These are phyloP conservation scores for Calypte anna DNA, from an alignment of 2,113 vertebrate species.

Conservation along the genomic window DNA sequence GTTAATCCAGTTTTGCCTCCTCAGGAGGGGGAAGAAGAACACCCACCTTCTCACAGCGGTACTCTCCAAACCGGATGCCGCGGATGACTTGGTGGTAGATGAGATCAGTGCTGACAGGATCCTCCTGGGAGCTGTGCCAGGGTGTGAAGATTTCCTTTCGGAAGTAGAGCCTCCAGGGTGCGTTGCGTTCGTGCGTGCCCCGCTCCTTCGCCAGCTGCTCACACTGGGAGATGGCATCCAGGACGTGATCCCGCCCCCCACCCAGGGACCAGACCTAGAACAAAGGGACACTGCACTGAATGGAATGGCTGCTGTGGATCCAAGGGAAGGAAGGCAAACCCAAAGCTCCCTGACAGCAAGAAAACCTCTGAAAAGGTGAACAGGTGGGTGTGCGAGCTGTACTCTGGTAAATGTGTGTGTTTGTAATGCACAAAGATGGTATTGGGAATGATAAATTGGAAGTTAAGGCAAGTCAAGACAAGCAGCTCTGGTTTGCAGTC, in stretches of 20 bases:
- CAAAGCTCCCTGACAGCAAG: background rate
- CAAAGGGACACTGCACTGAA: background rate
- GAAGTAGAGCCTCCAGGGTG: slow-evolving; percentile 92
- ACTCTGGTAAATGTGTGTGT: background rate
- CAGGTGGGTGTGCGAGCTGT: background rate
- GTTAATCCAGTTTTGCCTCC: background rate
- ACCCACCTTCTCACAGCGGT: slow-evolving; percentile 86
- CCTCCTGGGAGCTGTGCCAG: slow-evolving; percentile 88
- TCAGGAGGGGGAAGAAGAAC: background rate
- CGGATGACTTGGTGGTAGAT: slow-evolving; percentile 92
- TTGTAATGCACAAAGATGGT: background rate
- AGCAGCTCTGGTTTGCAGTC: background rate
- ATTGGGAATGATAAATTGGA: background rate
- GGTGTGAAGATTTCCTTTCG: slow-evolving; percentile 96
- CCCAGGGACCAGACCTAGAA: slow-evolving; percentile 90
- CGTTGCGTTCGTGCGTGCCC: slow-evolving; percentile 86
- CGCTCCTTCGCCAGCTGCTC: slow-evolving; percentile 88
- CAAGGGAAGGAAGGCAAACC: background rate
- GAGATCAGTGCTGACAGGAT: slow-evolving; percentile 88
- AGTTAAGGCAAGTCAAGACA: background rate
- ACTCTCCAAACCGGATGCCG: slow-evolving; percentile 89
- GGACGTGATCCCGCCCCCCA: slow-evolving; percentile 86
- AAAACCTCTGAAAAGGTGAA: background rate
- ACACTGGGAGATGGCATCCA: slow-evolving; percentile 94
- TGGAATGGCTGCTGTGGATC: background rate